phyloP scores from a whole-genome alignment of 2,888 invertebrate species.

The Machimus rusticus region DNA sequence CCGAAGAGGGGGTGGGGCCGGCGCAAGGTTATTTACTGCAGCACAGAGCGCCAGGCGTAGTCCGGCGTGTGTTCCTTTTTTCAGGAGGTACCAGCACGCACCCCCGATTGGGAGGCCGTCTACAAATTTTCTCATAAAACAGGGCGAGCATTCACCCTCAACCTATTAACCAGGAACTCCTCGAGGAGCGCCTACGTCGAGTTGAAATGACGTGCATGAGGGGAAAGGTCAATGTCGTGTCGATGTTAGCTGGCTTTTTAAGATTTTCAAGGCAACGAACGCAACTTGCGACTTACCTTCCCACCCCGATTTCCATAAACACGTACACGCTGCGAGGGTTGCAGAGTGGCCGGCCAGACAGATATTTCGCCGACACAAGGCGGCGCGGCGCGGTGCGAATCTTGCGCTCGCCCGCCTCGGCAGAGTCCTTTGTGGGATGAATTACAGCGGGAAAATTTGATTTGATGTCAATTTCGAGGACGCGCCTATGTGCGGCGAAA shows the following conservation, averaged over 20 bases:
- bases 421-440: not conserved
- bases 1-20: not conserved
- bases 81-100: constrained; percentile 15
- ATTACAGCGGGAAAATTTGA: not conserved
- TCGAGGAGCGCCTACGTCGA: constrained; percentile 4
- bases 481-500: not conserved
- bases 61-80: not conserved
- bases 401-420: not conserved
- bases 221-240: constrained; percentile 59
- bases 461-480: not conserved
- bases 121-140: constrained; percentile 15
- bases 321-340: not conserved
- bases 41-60: not conserved
- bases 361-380: not conserved
- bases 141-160: constrained; percentile 30
- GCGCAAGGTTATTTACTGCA: constrained; percentile 18
- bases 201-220: constrained; percentile 43
- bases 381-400: not conserved
- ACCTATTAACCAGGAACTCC: constrained; percentile 27
- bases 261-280: constrained; percentile 25
- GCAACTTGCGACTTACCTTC: not conserved
- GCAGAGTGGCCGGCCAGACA: constrained; percentile 19
- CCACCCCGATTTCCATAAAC: not conserved
- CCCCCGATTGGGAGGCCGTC: constrained; percentile 9
- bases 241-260: constrained; percentile 27